phyloP scores from a whole-genome alignment of 2,888 invertebrate species.

The Clistopyga incitator region DNA sequence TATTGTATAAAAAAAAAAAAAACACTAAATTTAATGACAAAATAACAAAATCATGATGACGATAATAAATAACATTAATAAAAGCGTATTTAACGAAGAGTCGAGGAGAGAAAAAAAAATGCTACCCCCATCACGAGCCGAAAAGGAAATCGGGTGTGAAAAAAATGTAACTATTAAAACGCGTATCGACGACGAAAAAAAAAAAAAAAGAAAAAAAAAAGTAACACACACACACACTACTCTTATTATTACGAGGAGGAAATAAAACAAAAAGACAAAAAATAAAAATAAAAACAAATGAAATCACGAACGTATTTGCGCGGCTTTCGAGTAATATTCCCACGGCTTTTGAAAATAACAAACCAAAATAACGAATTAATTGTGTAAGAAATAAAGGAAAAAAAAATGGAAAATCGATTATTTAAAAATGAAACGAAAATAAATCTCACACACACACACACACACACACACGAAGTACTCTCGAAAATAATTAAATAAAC shows the following conservation, averaged over 20 bases:
- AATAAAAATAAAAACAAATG: no score
- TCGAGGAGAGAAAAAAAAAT: neutral
- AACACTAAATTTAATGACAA: no score
- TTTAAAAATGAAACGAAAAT: slow-evolving; percentile 40
- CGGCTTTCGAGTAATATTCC: slow-evolving; percentile 67
- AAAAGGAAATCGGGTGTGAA: slow-evolving; percentile 21
- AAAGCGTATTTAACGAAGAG: slow-evolving; percentile 59
- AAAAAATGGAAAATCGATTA: neutral
- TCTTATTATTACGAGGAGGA: slow-evolving; percentile 57
- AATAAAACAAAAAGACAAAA: no score
- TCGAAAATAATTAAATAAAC: slow-evolving; percentile 61
- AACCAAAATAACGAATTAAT: slow-evolving; percentile 38
- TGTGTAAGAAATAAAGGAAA: slow-evolving; percentile 37
- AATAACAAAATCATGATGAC: slow-evolving; percentile 41
- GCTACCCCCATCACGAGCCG: slow-evolving; percentile 4
- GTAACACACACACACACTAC: no score
- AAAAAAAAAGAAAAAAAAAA: no score
- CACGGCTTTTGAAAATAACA: slow-evolving; percentile 67
- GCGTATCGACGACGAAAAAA: neutral
- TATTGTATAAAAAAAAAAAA: slow-evolving; percentile 72
- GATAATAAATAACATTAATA: slow-evolving; percentile 61
- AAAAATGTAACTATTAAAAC: slow-evolving; percentile 16
- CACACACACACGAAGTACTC: slow-evolving; percentile 66
- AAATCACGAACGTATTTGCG: slow-evolving; percentile 61
- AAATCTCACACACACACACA: slow-evolving; percentile 57